These are phyloP conservation scores for Nasua narica DNA, from an alignment of 2,797 vertebrate species.

Conservation along the genomic window DNA sequence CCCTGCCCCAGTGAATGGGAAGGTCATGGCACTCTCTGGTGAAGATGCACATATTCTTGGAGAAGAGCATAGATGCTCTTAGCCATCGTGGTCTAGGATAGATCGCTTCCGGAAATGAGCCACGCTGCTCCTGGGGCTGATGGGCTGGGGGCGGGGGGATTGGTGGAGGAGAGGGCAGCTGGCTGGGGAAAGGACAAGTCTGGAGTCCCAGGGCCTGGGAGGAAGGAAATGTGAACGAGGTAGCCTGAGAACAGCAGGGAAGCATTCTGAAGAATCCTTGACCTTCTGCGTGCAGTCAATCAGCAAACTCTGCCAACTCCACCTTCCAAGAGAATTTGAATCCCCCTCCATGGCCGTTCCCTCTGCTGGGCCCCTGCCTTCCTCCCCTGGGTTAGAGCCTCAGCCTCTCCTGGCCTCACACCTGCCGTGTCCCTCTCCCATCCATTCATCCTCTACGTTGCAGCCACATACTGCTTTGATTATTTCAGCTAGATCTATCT, in stretches of 20 bases:
- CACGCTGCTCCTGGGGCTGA: neutral
- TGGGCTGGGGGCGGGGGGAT: too few species aligned
- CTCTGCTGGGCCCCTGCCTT: neutral
- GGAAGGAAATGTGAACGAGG: neutral
- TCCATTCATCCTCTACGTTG: neutral
- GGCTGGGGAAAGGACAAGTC: neutral
- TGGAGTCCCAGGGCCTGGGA: neutral
- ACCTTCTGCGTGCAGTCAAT: neutral
- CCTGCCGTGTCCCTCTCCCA: neutral
- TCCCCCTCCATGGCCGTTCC: neutral
- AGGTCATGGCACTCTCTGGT: neutral
- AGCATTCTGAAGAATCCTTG: neutral
- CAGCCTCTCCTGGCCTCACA: neutral
- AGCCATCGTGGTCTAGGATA: neutral
- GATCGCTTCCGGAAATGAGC: neutral
- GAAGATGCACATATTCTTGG: neutral
- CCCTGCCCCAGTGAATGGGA: neutral
- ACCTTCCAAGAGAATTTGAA: neutral
- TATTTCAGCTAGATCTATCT: neutral
- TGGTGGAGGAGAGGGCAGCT: fast-evolving
- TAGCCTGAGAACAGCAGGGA: neutral
- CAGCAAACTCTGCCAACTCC: neutral
- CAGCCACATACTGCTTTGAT: neutral
- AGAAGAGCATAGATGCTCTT: neutral
- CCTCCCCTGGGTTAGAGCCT: neutral